Percentiles rank a stretch among this genome's conserved stretches.
Evolutionary conservation across 2,113 vertebrate genomes (phyloP).

Genomic region (Marcusenius ussheri): DNA sequence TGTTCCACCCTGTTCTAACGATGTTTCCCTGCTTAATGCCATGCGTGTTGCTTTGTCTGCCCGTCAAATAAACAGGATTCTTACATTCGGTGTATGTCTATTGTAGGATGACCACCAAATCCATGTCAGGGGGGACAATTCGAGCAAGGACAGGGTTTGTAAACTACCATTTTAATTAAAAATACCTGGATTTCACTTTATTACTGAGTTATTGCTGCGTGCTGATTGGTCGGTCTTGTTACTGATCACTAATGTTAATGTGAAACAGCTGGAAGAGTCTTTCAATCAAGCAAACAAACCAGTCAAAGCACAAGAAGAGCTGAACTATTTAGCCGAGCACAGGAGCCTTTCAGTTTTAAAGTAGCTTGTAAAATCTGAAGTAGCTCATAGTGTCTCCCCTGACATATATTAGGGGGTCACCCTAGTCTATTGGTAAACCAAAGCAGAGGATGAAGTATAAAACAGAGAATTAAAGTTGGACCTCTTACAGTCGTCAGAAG

Average conservation of each 20-base stretch:
- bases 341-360: not conserved
- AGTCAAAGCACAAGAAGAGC: too few relatives aligned
- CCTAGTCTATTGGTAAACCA: not conserved
- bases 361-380: not conserved
- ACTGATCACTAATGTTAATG: too few relatives aligned
- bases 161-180: not conserved
- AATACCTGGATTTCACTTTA: not conserved
- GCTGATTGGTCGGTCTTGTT: not conserved
- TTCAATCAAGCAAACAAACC: too few relatives aligned
- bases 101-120: not conserved
- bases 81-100: not conserved
- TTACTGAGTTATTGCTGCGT: not conserved
- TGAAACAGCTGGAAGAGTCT: not conserved
- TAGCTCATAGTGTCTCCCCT: not conserved
- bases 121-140: too few relatives aligned
- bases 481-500: not conserved
- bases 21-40: not conserved
- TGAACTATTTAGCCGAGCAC: not conserved
- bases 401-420: not conserved
- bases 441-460: not conserved
- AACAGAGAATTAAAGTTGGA: not conserved
- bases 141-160: not conserved
- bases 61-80: not conserved
- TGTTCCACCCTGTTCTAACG: not conserved
- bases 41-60: not conserved